Evolutionary conservation across 2,888 invertebrate genomes (phyloP).

Genomic region (Dioctria rufipes): DNA sequence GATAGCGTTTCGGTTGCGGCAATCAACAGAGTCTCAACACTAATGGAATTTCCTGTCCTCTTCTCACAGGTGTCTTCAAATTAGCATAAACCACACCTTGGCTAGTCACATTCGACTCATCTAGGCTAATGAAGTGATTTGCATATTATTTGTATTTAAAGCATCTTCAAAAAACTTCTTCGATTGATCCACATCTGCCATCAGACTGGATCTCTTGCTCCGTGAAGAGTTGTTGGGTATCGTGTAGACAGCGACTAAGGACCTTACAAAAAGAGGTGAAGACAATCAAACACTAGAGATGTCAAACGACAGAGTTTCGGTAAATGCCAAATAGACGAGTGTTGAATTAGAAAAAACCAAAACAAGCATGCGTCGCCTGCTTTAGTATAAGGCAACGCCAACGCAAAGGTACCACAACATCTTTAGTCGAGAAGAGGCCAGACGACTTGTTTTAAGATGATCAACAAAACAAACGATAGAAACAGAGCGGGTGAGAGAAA

Average conservation of each 20-base stretch:
- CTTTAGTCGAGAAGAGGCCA: neutral
- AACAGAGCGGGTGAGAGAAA: neutral
- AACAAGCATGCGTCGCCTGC: slow-evolving; percentile 6
- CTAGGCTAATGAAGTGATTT: slow-evolving; percentile 53
- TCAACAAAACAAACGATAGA: neutral
- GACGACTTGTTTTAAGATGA: slow-evolving; percentile 1
- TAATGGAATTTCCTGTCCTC: slow-evolving; percentile 48
- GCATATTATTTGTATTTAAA: slow-evolving; percentile 53
- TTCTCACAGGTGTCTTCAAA: slow-evolving; percentile 44
- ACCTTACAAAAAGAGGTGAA: slow-evolving; percentile 37
- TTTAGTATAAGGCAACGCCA: slow-evolving; percentile 22
- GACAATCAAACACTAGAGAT: slow-evolving; percentile 33
- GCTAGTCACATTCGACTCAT: slow-evolving; percentile 38
- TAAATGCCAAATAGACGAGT: neutral
- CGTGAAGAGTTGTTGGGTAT: neutral
- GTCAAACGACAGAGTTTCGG: slow-evolving; percentile 5
- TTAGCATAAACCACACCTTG: slow-evolving; percentile 53
- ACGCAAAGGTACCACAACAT: slow-evolving; percentile 1
- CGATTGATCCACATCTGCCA: slow-evolving; percentile 48
- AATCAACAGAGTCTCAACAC: slow-evolving; percentile 1
- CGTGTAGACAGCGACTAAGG: slow-evolving; percentile 29
- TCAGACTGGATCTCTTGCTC: slow-evolving; percentile 6
- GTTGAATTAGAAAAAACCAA: neutral
- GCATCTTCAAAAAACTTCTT: neutral
- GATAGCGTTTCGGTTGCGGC: neutral